Evolutionary conservation across 2,797 vertebrate species (phyloP).

Genomic region (Hipposideros larvatus): DNA sequence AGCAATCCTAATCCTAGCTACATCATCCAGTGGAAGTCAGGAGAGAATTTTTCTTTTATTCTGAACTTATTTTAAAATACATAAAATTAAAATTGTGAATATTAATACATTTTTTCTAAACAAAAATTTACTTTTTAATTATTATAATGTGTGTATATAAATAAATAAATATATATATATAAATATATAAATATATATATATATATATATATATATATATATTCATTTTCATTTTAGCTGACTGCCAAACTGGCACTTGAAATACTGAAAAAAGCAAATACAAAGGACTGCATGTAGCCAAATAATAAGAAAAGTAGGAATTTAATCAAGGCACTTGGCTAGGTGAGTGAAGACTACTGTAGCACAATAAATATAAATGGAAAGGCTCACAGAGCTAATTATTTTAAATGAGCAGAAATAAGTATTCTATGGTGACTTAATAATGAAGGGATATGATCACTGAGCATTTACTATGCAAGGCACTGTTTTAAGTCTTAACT

Average conservation of each 20-base stretch:
- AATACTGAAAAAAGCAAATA: slow-evolving; percentile 54
- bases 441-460: neutral
- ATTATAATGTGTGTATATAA: neutral
- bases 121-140: slow-evolving; percentile 52
- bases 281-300: neutral
- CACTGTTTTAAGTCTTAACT: neutral
- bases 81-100: slow-evolving; percentile 51
- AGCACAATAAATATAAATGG: slow-evolving; percentile 13
- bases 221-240: neutral
- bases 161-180: neutral
- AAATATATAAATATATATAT: neutral
- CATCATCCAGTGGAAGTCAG: slow-evolving; percentile 15
- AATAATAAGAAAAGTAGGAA: neutral
- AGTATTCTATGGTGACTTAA: neutral
- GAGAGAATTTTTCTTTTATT: slow-evolving; percentile 47
- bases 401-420: slow-evolving; percentile 24
- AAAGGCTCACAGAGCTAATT: neutral
- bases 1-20: slow-evolving; percentile 27
- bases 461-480: neutral
- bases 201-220: neutral
- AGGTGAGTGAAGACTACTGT: neutral
- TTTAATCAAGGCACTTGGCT: slow-evolving; percentile 37
- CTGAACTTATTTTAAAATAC: slow-evolving; percentile 59
- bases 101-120: slow-evolving; percentile 40
- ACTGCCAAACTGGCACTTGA: slow-evolving; percentile 29